These are phyloP conservation scores for Vannuccia rotundouncinata DNA, from an alignment of 2,888 invertebrate genomes.

Conservation along the genomic window DNA sequence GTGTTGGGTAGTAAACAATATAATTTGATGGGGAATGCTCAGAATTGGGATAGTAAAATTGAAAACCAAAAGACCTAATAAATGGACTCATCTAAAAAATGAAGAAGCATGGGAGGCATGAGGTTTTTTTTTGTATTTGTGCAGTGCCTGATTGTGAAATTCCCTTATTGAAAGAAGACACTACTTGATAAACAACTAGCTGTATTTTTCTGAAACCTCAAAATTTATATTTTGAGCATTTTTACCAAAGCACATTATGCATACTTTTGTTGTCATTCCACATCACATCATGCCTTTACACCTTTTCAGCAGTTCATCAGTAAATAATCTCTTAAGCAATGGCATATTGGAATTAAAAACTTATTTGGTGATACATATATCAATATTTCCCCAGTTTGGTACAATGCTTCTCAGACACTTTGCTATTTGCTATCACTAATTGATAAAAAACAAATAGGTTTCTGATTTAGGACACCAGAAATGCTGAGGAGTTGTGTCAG, in stretches of 20 bases:
- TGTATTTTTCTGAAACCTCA: slow-evolving; percentile 7
- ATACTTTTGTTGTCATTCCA: neutral
- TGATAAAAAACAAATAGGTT: slow-evolving; percentile 14
- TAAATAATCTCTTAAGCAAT: neutral
- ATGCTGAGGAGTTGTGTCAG: slow-evolving; percentile 15
- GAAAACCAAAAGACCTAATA: too few relatives aligned
- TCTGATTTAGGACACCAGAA: neutral
- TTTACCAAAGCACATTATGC: neutral
- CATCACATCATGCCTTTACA: neutral
- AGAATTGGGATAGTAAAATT: too few relatives aligned
- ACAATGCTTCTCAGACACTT: neutral
- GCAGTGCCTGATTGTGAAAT: slow-evolving; percentile 1
- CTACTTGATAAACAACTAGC: neutral
- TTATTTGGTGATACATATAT: neutral
- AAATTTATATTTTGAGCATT: slow-evolving; percentile 8
- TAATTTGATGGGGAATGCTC: too few relatives aligned
- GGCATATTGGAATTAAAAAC: neutral
- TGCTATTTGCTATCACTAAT: slow-evolving; percentile 7
- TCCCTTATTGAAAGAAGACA: slow-evolving; percentile 2
- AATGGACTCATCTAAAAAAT: too few relatives aligned
- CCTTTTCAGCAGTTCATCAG: neutral
- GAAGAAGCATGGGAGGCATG: too few relatives aligned
- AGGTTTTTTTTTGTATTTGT: slow-evolving; percentile 26
- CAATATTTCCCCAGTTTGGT: neutral
- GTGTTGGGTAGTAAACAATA: too few relatives aligned